Percentiles rank a stretch among this genome's conserved stretches.
Evolutionary conservation across 2,888 invertebrate genomes (phyloP).

Genomic region (Himalopsyche anomala): DNA sequence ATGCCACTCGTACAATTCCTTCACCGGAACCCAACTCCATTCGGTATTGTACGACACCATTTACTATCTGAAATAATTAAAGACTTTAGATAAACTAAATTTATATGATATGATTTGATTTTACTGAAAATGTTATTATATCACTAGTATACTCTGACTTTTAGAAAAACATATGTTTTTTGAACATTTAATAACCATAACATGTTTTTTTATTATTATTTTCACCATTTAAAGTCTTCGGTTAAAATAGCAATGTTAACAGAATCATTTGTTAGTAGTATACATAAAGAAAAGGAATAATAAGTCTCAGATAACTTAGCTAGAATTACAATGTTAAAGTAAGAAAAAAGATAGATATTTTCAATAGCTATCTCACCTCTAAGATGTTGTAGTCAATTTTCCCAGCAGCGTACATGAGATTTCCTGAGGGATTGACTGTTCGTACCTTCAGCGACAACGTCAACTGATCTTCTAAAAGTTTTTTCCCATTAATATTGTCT

Average conservation of each 20-base stretch:
- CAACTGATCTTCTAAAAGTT: constrained; percentile 88
- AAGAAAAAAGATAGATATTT: too few species aligned
- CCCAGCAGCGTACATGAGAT: constrained; percentile 90
- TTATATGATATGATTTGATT: not conserved
- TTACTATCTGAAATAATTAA: constrained; percentile 77
- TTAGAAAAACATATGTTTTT: too few species aligned
- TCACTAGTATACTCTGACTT: too few species aligned
- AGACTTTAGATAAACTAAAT: constrained; percentile 53
- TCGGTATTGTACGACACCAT: constrained; percentile 91
- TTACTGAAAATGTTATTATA: not conserved
- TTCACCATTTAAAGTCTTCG: too few species aligned
- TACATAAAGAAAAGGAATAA: too few species aligned
- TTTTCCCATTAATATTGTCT: constrained; percentile 77
- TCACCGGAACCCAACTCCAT: constrained; percentile 96
- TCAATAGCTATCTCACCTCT: constrained; percentile 77
- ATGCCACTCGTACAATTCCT: constrained; percentile 87
- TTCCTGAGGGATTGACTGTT: constrained; percentile 89
- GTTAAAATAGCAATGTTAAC: too few species aligned
- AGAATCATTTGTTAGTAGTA: too few species aligned
- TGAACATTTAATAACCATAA: too few species aligned
- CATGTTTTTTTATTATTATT: too few species aligned
- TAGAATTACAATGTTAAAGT: too few species aligned
- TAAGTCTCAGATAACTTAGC: too few species aligned
- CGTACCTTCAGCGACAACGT: constrained; percentile 87
- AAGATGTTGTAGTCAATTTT: constrained; percentile 92